Conservation (phyloP, 1,140 invertebrate species). For the Drosophila repleta region DNA sequence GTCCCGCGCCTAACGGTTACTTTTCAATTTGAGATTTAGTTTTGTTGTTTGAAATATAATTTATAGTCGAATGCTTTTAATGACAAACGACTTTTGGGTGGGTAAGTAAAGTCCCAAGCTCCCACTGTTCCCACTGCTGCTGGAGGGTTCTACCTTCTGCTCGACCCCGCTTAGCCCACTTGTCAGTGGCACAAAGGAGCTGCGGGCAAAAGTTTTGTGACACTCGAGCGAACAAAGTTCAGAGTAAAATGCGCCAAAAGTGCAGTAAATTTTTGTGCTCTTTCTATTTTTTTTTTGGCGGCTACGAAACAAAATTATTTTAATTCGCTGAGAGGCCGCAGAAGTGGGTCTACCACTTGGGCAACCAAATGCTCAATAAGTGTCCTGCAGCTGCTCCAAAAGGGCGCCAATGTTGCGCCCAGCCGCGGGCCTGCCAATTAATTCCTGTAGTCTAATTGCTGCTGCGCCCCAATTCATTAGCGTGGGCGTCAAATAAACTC, state of each 20-base stretch:
- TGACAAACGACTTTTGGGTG: constrained; percentile 19
- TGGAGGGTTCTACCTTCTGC: not conserved
- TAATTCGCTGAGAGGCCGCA: constrained; percentile 17
- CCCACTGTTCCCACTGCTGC: not conserved
- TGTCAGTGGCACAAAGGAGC: constrained; percentile 36
- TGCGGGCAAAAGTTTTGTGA: constrained; percentile 47
- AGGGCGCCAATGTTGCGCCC: constrained; percentile 7
- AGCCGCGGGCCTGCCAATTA: constrained; percentile 63
- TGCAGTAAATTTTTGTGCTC: constrained; percentile 51
- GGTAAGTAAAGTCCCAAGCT: constrained; percentile 1
- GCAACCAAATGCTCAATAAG: constrained; percentile 15
- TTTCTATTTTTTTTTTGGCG: not conserved
- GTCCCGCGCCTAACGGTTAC: not conserved
- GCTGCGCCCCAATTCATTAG: constrained; percentile 63
- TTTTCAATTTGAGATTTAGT: not conserved
- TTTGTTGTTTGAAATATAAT: not conserved
- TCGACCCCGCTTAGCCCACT: not conserved
- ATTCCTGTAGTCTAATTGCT: constrained; percentile 71
- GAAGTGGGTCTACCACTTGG: constrained; percentile 4
- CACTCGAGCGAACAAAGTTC: constrained; percentile 50
- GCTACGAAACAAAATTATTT: constrained; percentile 43
- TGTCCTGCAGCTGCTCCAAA: not conserved
- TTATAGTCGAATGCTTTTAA: constrained; percentile 2
- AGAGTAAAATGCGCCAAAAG: constrained; percentile 31
- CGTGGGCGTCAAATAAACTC: constrained; percentile 13